phyloP scores from a whole-genome alignment of 1,140 invertebrate genomes.

The Xylocopa sonorina region DNA sequence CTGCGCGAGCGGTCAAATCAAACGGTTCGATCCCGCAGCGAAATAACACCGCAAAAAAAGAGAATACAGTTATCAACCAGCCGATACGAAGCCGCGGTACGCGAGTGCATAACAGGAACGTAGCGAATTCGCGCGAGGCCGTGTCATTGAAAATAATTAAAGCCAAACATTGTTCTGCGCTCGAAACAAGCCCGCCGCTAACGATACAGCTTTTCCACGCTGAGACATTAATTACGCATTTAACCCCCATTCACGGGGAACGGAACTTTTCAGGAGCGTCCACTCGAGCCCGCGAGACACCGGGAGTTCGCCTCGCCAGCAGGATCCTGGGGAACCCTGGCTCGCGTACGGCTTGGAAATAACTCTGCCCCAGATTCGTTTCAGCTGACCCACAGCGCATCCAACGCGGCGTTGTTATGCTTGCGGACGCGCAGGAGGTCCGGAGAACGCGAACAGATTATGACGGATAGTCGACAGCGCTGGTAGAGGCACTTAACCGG shows the following conservation, averaged over 20 bases:
- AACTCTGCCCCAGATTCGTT: not conserved
- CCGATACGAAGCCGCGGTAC: not conserved
- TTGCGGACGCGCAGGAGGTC: not conserved
- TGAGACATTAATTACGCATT: constrained; percentile 10
- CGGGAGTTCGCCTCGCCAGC: not conserved
- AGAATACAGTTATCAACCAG: not conserved
- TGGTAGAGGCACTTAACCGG: constrained; percentile 43
- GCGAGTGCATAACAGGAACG: not conserved
- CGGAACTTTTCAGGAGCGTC: constrained; percentile 11
- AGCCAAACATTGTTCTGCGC: not conserved
- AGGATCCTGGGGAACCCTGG: not conserved
- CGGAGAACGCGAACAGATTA: constrained; percentile 50
- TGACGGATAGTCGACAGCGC: constrained; percentile 53
- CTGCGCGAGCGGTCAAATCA: not conserved
- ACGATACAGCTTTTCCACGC: not conserved
- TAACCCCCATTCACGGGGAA: not conserved
- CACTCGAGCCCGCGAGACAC: not conserved
- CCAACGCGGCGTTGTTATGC: not conserved
- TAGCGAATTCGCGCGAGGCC: not conserved
- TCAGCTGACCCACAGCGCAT: not conserved
- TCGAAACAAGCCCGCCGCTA: not conserved
- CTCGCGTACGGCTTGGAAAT: not conserved
- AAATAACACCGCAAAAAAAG: not conserved
- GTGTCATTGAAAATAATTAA: constrained; percentile 17
- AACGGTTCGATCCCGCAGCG: not conserved